Conservation (phyloP, 1,140 invertebrate species). For the Pectinophora gossypiella region DNA sequence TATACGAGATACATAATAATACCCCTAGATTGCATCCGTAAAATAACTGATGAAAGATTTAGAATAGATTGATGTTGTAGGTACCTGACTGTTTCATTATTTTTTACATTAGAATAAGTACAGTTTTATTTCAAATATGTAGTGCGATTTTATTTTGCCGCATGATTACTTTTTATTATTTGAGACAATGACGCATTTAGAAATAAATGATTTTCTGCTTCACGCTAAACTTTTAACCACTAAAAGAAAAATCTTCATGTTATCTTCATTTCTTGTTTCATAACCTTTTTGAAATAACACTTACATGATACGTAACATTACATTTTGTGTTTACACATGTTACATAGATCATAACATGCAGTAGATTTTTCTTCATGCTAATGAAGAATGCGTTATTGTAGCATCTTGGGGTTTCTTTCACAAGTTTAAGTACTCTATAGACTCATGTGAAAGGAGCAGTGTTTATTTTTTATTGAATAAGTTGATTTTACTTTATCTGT, state of each 20-base stretch:
- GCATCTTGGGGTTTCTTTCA: too few species aligned
- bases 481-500: too few species aligned
- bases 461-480: too few species aligned
- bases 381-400: not conserved
- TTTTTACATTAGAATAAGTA: not conserved
- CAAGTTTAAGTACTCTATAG: too few species aligned
- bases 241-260: not conserved
- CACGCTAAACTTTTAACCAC: not conserved
- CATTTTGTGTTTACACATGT: not conserved
- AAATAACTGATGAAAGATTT: too few species aligned
- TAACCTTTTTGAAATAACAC: not conserved
- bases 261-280: not conserved
- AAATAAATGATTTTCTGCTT: not conserved
- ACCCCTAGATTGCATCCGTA: too few species aligned
- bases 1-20: too few species aligned
- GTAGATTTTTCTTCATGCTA: not conserved
- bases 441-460: too few species aligned
- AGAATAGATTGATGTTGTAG: slow-evolving; percentile 37
- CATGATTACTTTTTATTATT: slow-evolving; percentile 1
- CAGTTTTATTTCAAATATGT: not conserved
- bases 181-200: not conserved
- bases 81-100: slow-evolving; percentile 61
- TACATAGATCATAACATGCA: not conserved
- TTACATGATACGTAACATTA: too few species aligned
- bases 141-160: slow-evolving; percentile 3